phyloP scores from a whole-genome alignment of 2,113 vertebrate species.

The Nesogale talazaci region DNA sequence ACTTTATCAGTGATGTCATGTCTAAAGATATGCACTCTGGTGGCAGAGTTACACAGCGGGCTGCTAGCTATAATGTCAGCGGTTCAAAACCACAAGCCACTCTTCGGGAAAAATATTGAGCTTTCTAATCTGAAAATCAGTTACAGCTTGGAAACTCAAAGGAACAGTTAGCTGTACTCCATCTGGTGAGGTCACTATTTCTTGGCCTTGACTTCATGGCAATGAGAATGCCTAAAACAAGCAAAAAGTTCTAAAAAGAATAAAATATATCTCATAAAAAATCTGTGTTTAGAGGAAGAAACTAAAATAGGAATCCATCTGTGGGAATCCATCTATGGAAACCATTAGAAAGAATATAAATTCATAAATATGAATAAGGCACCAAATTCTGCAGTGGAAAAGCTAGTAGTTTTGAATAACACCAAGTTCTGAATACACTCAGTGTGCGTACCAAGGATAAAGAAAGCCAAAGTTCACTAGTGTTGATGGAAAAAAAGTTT shows the following conservation, averaged over 20 bases:
- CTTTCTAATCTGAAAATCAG: too few relatives aligned
- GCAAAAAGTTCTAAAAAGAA: background rate
- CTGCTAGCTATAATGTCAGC: too few relatives aligned
- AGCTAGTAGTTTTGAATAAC: background rate
- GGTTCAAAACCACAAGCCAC: too few relatives aligned
- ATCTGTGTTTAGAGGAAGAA: background rate
- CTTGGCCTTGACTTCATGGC: too few relatives aligned
- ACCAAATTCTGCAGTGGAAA: background rate
- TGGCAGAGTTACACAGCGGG: too few relatives aligned
- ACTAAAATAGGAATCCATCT: background rate
- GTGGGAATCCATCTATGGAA: background rate
- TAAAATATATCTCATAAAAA: slow-evolving; percentile 1
- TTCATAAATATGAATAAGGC: too few relatives aligned
- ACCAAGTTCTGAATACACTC: background rate
- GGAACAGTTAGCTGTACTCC: too few relatives aligned
- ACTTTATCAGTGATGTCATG: background rate
- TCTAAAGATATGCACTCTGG: too few relatives aligned
- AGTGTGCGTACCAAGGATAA: background rate
- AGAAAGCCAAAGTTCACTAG: background rate
- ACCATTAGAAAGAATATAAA: background rate
- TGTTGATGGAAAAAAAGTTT: background rate
- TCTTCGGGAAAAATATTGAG: too few relatives aligned
- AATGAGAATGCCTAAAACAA: background rate
- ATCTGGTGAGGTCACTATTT: too few relatives aligned
- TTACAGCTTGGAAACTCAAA: too few relatives aligned